Conservation (phyloP, 64 coral and sea anemone species). For the Platygyra sinensis region DNA sequence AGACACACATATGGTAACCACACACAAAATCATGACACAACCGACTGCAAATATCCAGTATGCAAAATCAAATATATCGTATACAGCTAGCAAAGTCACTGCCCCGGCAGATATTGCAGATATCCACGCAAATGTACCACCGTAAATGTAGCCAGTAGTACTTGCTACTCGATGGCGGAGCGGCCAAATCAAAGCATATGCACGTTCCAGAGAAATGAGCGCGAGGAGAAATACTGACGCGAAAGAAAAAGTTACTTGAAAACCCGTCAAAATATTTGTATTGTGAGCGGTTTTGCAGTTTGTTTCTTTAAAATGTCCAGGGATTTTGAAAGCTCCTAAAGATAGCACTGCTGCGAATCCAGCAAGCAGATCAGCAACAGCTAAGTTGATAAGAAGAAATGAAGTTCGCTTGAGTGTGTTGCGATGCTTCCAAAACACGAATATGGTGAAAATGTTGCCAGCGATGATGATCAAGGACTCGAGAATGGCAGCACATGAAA, state of each 20-base stretch:
- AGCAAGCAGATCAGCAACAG: background rate
- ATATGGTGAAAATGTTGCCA: background rate
- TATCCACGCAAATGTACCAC: background rate
- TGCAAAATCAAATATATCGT: background rate
- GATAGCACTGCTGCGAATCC: background rate
- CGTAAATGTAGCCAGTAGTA: background rate
- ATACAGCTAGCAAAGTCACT: background rate
- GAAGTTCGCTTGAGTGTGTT: background rate
- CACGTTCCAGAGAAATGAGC: background rate
- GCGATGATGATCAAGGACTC: background rate
- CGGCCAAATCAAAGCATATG: background rate
- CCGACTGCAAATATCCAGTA: background rate
- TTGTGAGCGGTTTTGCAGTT: too few species aligned
- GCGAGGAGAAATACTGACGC: background rate
- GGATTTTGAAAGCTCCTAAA: background rate
- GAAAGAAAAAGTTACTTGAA: background rate
- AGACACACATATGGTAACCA: too few species aligned
- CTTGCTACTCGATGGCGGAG: slow-evolving; percentile 5
- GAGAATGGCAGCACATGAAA: background rate
- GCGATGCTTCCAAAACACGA: background rate
- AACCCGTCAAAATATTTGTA: background rate
- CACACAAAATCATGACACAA: background rate
- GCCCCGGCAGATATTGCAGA: background rate
- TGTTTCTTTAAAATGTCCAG: background rate
- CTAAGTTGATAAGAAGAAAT: slow-evolving; percentile 9